phyloP scores from a whole-genome alignment of 1,140 invertebrate genomes.

The Drosophila lacertosa region DNA sequence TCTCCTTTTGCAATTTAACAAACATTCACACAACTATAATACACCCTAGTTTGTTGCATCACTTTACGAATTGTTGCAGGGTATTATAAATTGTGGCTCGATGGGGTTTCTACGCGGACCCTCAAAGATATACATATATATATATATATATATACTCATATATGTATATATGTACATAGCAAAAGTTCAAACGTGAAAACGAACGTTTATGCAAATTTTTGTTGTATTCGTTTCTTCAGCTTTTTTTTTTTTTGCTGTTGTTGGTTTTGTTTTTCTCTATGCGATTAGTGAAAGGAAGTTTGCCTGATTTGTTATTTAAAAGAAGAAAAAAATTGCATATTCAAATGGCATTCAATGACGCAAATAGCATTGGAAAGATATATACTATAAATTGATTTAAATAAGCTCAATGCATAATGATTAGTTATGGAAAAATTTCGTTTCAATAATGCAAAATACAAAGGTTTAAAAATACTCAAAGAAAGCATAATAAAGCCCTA shows the following conservation, averaged over 20 bases:
- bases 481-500: no score
- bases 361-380: constrained; percentile 19
- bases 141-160: background rate
- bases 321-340: constrained; percentile 36
- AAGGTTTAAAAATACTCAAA: no score
- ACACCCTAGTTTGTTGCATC: no score
- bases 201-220: constrained; percentile 38
- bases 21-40: no score
- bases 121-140: background rate
- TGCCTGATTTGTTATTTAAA: constrained; percentile 37
- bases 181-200: constrained; percentile 1
- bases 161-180: background rate
- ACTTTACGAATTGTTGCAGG: no score
- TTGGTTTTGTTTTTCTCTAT: background rate
- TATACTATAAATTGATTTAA: background rate
- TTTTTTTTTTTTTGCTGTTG: background rate
- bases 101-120: constrained; percentile 20
- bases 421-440: no score
- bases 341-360: constrained; percentile 33
- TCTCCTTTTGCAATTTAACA: no score
- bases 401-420: no score
- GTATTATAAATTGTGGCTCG: background rate
- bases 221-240: constrained; percentile 1
- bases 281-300: constrained; percentile 46
- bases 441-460: no score